Evolutionary conservation across 1,140 invertebrate genomes (phyloP).

Genomic region (Apis dorsata): DNA sequence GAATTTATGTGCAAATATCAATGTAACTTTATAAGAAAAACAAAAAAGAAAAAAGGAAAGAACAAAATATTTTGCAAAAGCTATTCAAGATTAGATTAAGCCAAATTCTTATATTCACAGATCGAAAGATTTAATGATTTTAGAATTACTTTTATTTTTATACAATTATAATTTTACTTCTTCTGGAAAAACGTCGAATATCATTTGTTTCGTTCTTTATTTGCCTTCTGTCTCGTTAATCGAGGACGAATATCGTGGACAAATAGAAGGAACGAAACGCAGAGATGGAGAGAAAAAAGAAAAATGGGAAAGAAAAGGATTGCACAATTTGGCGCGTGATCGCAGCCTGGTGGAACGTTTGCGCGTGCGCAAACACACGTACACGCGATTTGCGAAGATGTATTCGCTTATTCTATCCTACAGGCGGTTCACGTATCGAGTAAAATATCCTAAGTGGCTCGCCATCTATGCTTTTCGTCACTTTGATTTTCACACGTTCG

Average conservation of each 20-base stretch:
- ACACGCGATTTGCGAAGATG: conserved; percentile 1
- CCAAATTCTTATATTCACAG: no score
- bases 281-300: neutral
- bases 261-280: neutral
- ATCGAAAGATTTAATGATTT: no score
- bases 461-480: no score
- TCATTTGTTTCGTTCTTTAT: neutral
- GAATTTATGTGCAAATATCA: no score
- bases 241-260: conserved; percentile 8
- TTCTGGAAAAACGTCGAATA: neutral
- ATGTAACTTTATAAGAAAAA: no score
- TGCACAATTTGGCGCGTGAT: conserved; percentile 63
- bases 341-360: conserved; percentile 50
- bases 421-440: neutral
- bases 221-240: conserved; percentile 2
- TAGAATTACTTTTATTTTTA: no score
- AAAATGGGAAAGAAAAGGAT: conserved; percentile 33
- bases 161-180: no score
- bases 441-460: conserved; percentile 5
- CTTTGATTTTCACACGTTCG: no score
- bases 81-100: no score
- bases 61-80: no score
- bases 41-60: no score
- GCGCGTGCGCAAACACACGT: neutral
- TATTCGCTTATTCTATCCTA: conserved; percentile 3